phyloP scores from a whole-genome alignment of 1,140 invertebrate species.

The Trypoxylus dichotomus region DNA sequence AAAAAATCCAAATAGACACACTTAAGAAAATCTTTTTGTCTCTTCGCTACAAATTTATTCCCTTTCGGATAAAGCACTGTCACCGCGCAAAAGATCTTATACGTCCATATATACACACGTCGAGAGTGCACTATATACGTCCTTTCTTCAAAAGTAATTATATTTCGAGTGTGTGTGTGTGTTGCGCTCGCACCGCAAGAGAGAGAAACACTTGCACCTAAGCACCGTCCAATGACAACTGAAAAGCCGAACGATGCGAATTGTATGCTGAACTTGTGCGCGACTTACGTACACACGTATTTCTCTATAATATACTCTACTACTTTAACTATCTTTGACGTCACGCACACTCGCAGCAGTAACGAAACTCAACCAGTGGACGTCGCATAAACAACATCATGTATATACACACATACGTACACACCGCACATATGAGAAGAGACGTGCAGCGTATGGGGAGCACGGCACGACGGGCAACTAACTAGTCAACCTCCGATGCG shows the following conservation, averaged over 20 bases:
- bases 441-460: neutral
- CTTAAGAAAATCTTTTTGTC: neutral
- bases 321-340: conserved; percentile 20
- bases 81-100: neutral
- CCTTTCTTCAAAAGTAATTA: neutral
- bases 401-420: neutral
- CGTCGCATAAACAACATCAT: neutral
- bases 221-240: conserved; percentile 13
- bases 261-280: conserved; percentile 24
- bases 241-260: neutral
- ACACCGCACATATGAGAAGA: too few relatives aligned
- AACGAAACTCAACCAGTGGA: conserved; percentile 17
- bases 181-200: neutral
- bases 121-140: neutral
- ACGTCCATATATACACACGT: neutral
- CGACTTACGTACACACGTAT: conserved; percentile 10
- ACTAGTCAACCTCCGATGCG: neutral
- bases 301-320: conserved; percentile 8
- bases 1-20: neutral
- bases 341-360: conserved; percentile 7
- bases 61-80: neutral
- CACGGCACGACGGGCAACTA: neutral
- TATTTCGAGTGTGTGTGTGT: neutral
- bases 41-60: neutral
- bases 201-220: neutral